A percentile compares a stretch with the other conserved stretches of the same genome.
phyloP scores from a whole-genome alignment of 2,797 vertebrate species.

The Macrochelys suwanniensis region DNA sequence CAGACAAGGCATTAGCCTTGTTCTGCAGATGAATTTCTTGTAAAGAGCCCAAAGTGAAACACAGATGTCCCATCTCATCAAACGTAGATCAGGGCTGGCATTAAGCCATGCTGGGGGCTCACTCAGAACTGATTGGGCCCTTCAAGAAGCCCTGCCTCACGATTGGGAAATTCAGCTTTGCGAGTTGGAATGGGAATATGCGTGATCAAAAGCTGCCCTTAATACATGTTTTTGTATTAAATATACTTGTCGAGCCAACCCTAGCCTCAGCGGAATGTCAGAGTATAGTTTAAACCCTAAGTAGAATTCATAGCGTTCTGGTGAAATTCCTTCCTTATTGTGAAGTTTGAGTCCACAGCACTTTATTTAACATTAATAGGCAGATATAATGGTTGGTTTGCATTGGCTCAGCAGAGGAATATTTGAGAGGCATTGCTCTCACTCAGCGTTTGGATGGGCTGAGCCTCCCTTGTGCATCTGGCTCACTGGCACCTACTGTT shows the following conservation, averaged over 20 bases:
- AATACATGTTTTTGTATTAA: not conserved
- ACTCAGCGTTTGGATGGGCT: not conserved
- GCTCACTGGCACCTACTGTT: conserved; percentile 32
- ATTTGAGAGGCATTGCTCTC: not conserved
- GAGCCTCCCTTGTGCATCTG: not conserved
- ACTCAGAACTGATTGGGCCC: conserved; percentile 43
- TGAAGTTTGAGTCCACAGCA: not conserved
- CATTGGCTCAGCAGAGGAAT: not conserved
- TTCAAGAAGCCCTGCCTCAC: conserved; percentile 42
- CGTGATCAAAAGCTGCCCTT: conserved; percentile 41
- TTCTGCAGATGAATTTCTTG: conserved; percentile 57
- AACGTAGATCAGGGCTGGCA: conserved; percentile 32
- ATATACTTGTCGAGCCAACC: not conserved
- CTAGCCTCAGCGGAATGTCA: not conserved
- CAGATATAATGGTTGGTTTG: not conserved
- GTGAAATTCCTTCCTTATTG: not conserved
- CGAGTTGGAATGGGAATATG: not conserved
- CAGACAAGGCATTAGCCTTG: not conserved
- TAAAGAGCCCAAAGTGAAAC: conserved; percentile 50
- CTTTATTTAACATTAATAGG: not conserved
- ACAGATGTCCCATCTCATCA: conserved; percentile 73
- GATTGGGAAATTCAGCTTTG: conserved; percentile 44
- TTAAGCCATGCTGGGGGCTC: conserved; percentile 39
- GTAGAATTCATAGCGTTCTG: not conserved
- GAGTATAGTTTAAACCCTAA: not conserved